Base-by-base conservation (phyloP, 92 coral and sea anemone species). In the Isaurus tuberculatus region DNA sequence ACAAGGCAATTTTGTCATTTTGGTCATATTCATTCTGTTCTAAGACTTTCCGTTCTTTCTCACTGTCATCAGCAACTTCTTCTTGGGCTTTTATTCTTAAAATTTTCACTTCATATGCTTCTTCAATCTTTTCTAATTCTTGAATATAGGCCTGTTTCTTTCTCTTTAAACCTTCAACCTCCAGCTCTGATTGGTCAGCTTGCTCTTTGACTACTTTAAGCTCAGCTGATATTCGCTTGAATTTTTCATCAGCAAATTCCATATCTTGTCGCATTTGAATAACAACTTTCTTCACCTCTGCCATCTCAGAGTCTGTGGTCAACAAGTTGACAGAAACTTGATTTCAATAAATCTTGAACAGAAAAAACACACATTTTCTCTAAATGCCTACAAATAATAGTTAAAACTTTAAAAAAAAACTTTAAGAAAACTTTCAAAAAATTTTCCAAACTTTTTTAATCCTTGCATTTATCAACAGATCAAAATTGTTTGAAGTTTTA, bases 21-120 rank as follows among this genome's bases (percentile, higher is more conserved):
- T 91, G 93, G 53, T 94, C 95, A 42, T 88, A 94, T 37, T 91
- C 98, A 36, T 85, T 91, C n/a, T 86, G 66, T 77, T 94, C 98
- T 72, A 94, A 83, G 36, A 53, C 74, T 81, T 94, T 94, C 36
- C 98, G 89, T 8, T 84, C 87, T 34, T 91, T 91, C 83, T 94
- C 98, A 37, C 98, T 94, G 75, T 91, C 95, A 66, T 94, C 98
- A 6, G 93, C 91, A 37, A 86, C 88, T 60, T 89, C 88, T 81
- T 89, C 90, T 72, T 91, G 92, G 26, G 93, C 95, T 43, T 78
- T 65, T 22, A 89, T 83, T 20, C 85, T 73, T 28, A 73, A 26
- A 25, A 87, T 26, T 61, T 81, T 73, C 5, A 86, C 89, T 49
- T 84, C 71, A 53, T 80, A 61, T 23, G 55, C 79, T 15, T 70